Conservation (phyloP, 2,888 invertebrate genomes). For the Tinea semifulvella region DNA sequence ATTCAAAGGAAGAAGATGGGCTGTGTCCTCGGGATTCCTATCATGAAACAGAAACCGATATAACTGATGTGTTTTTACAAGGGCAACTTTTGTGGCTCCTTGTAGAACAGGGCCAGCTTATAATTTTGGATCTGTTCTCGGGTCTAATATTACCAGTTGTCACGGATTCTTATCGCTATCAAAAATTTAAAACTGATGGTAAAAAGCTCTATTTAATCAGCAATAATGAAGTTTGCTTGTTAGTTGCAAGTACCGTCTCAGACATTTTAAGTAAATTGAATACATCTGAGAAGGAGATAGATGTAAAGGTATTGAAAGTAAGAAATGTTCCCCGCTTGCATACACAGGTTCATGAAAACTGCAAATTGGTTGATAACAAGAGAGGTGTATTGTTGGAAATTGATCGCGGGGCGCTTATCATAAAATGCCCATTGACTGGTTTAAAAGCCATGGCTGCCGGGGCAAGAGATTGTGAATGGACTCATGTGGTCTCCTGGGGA, state of each 20-base stretch:
- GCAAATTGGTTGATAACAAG: conserved; percentile 29
- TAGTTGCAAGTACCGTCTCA: conserved; percentile 24
- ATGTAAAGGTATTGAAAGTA: neutral
- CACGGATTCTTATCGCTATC: conserved; percentile 31
- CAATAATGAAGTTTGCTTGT: conserved; percentile 35
- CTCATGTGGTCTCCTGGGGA: conserved; percentile 35
- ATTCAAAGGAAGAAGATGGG: conserved; percentile 22
- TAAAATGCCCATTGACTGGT: conserved; percentile 40
- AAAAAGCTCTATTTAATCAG: conserved; percentile 34
- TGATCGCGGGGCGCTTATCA: conserved; percentile 14
- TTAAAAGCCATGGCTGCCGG: conserved; percentile 27
- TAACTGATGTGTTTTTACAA: conserved; percentile 31
- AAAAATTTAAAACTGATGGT: conserved; percentile 26
- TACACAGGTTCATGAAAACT: conserved; percentile 24
- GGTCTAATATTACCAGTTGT: conserved; percentile 28
- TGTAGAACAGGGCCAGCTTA: conserved; percentile 36
- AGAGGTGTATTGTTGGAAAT: conserved; percentile 10
- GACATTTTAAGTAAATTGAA: neutral
- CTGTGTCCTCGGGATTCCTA: neutral
- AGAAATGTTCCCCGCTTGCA: neutral
- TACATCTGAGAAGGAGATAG: neutral
- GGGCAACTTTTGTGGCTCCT: conserved; percentile 40
- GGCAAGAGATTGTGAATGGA: conserved; percentile 23
- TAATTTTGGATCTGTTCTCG: conserved; percentile 31
- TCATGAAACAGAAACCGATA: conserved; percentile 29